Base-by-base conservation (phyloP, 2,113 vertebrate genomes). In the Hippopotamus amphibius region DNA sequence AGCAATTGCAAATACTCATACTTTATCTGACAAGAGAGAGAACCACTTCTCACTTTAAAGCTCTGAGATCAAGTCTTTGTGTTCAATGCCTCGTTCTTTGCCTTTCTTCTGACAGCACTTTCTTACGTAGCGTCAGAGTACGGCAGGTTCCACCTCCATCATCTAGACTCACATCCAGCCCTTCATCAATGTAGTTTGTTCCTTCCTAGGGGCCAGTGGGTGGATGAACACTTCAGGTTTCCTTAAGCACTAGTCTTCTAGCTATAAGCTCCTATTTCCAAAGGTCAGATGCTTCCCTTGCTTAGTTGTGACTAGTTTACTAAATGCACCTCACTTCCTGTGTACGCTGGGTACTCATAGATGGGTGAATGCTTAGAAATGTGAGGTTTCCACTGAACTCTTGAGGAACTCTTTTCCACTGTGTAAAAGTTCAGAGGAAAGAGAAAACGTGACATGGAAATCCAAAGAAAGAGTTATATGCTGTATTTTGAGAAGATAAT, bases 401-500 rank as follows among this genome's bases (percentile, higher is more conserved):
- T 83, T 96, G 89, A 97, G 93, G 97, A 98, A 98, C 97, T 98
- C 83, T 97, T 98, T 97, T 82, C 74, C 84, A 97, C 55, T 30
- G 81, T 96, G 77, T 94, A 97, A 96, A 88, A 98, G 96, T 98
- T 98, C 98, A 99, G 98, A 97, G 94, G 84, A 94, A 98, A 96
- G 59, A 97, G 94, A 98, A 98, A 98, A 98, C 97, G 91, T 83
- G 95, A 97, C 96, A 96, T 14, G 48, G 88, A 94, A 98, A 98
- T 96, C 94, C 65, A 83, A 95, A 55, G 22, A 83, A 86, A 98
- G 98, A 98, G 98, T 98, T 98, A 98, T 98, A 95, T 97, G 63
- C 96, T 98, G 97, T 98, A 97, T 88, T 94, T 88, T 98, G 98
- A 98, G 95, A 98, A 98, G 92, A 95, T 95, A 98, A 98, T 97